phyloP scores from a whole-genome alignment of 2,888 invertebrate species.

The Drosophila helvetica region DNA sequence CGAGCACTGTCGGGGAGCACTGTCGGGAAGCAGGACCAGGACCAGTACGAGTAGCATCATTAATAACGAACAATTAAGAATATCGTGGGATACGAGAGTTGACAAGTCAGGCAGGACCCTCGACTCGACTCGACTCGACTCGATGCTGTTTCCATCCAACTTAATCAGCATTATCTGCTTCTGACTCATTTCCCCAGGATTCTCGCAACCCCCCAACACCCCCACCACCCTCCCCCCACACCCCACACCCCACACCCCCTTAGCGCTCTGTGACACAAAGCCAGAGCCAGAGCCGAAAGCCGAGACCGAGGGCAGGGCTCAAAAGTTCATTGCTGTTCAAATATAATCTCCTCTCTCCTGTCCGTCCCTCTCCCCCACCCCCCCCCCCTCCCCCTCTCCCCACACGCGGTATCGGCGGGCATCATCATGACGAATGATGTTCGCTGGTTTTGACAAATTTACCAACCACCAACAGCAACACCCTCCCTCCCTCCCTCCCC shows the following conservation, averaged over 20 bases:
- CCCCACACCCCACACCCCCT: background rate
- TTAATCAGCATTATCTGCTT: constrained; percentile 43
- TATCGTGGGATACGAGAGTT: constrained; percentile 58
- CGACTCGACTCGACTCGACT: constrained; percentile 3
- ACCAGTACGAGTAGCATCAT: constrained; percentile 53
- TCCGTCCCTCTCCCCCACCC: too few species aligned
- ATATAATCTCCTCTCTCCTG: constrained; percentile 37
- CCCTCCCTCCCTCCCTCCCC: constrained; percentile 3
- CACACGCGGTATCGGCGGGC: constrained; percentile 2
- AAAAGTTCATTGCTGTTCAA: constrained; percentile 55
- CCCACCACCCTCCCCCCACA: too few species aligned
- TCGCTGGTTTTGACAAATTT: constrained; percentile 67
- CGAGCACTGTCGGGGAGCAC: constrained; percentile 9
- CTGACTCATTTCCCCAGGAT: constrained; percentile 30
- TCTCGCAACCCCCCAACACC: background rate
- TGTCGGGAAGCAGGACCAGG: constrained; percentile 30
- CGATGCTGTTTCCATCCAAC: constrained; percentile 36
- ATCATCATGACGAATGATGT: constrained; percentile 67
- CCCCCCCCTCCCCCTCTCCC: too few species aligned
- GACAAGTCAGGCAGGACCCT: constrained; percentile 37
- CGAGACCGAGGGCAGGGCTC: constrained; percentile 28
- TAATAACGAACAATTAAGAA: constrained; percentile 75
- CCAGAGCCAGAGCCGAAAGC: constrained; percentile 25
- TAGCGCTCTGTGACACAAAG: background rate
- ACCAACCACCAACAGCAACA: constrained; percentile 41